Evolutionary conservation across 2,113 vertebrate genomes (phyloP).

Genomic region (Callionymus lyra): DNA sequence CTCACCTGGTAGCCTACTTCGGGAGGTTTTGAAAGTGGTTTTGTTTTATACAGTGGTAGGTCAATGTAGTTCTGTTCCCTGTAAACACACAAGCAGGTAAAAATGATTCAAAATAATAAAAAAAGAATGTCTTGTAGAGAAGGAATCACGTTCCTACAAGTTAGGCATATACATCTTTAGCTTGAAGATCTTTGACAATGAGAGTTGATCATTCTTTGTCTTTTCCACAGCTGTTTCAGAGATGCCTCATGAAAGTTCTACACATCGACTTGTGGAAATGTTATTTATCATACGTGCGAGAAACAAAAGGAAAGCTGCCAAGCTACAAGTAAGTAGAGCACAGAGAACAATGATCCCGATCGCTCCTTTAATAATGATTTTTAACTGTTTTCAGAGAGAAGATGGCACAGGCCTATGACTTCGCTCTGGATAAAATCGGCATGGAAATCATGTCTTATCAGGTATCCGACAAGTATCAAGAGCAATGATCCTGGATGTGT

Average conservation of each 20-base stretch:
- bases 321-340: conserved; percentile 89
- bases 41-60: too few relatives aligned
- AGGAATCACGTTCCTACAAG: too few relatives aligned
- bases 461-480: conserved; percentile 66
- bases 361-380: not conserved
- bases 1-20: too few relatives aligned
- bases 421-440: conserved; percentile 98
- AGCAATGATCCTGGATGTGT: too few relatives aligned
- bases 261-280: conserved; percentile 99
- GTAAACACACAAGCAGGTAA: too few relatives aligned
- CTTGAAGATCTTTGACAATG: too few relatives aligned
- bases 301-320: conserved; percentile 98
- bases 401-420: conserved; percentile 99
- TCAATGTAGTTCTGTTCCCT: too few relatives aligned
- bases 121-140: too few relatives aligned
- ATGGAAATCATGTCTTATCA: conserved; percentile 99
- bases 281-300: conserved; percentile 97
- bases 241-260: conserved; percentile 99
- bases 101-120: too few relatives aligned
- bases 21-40: too few relatives aligned
- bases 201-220: not conserved
- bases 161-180: too few relatives aligned
- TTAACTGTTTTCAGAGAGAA: conserved; percentile 77
- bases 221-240: conserved; percentile 84
- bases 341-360: conserved; percentile 1